A percentile compares a stretch with the other conserved stretches of the same genome.
Conservation (phyloP, 1,140 invertebrate genomes). For the Sycophila sp. region DNA sequence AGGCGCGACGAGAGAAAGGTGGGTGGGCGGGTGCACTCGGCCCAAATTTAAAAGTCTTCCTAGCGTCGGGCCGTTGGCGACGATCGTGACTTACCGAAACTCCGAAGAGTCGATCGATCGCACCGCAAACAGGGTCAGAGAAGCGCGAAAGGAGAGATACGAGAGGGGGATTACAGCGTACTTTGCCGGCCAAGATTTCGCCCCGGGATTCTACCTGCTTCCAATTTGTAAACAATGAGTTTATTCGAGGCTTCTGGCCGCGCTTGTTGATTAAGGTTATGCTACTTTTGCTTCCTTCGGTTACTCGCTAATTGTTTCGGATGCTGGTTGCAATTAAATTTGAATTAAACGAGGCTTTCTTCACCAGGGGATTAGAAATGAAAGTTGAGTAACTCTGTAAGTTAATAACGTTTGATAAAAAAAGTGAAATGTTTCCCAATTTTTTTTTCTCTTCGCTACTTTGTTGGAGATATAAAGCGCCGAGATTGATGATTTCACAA, state of each 20-base stretch:
- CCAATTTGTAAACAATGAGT: not conserved
- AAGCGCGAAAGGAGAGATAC: not conserved
- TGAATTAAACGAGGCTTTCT: no score
- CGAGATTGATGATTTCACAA: no score
- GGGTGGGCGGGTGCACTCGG: not conserved
- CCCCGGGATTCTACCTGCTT: not conserved
- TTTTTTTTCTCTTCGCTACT: no score
- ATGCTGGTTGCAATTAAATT: no score
- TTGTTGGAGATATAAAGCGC: no score
- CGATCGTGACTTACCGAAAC: slow-evolving; percentile 15
- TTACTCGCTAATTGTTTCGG: no score
- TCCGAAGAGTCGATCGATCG: slow-evolving; percentile 7
- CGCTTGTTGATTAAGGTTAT: not conserved
- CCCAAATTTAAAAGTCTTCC: not conserved
- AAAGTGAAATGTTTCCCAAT: no score
- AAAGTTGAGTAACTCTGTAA: no score
- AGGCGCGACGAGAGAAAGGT: not conserved
- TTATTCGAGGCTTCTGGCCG: not conserved
- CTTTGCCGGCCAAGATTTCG: no score
- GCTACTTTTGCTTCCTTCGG: no score
- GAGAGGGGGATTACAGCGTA: slow-evolving; percentile 1
- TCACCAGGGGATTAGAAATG: no score
- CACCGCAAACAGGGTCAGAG: not conserved
- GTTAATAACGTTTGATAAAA: no score
- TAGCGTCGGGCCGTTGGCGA: not conserved